These are phyloP conservation scores for Hemiscyllium ocellatum DNA, from an alignment of 2,113 vertebrate species.

Conservation along the genomic window DNA sequence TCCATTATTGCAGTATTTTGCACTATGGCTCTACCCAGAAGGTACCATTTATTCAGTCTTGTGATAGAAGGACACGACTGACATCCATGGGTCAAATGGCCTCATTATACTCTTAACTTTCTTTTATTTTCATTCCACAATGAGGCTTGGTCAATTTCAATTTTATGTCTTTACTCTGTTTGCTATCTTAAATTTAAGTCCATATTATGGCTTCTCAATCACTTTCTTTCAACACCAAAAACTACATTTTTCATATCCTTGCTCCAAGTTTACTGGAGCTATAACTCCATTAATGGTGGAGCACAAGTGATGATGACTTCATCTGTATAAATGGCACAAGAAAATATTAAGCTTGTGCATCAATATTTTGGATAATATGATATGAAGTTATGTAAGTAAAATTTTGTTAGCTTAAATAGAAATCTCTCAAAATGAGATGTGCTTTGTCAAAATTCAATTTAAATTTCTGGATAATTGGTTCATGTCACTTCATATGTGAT, in stretches of 20 bases:
- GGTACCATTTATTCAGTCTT: neutral
- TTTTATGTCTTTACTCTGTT: neutral
- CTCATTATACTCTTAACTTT: no score
- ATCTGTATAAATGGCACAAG: neutral
- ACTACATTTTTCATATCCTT: neutral
- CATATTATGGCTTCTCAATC: neutral
- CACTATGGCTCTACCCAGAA: neutral
- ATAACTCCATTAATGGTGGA: neutral
- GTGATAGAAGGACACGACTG: neutral
- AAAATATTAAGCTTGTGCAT: neutral
- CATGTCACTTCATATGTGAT: no score
- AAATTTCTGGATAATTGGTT: neutral
- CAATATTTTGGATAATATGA: neutral
- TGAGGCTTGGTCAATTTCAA: neutral
- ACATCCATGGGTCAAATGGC: no score
- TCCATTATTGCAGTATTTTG: neutral
- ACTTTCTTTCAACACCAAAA: neutral
- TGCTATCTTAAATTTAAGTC: neutral
- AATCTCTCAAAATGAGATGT: neutral
- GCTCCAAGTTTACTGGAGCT: neutral
- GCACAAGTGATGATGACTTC: neutral
- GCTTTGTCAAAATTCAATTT: neutral
- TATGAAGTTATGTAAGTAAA: neutral
- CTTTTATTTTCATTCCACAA: no score
- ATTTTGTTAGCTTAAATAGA: neutral